Conservation (phyloP, 2,888 invertebrate species). For the Acanthosepion esculentum region DNA sequence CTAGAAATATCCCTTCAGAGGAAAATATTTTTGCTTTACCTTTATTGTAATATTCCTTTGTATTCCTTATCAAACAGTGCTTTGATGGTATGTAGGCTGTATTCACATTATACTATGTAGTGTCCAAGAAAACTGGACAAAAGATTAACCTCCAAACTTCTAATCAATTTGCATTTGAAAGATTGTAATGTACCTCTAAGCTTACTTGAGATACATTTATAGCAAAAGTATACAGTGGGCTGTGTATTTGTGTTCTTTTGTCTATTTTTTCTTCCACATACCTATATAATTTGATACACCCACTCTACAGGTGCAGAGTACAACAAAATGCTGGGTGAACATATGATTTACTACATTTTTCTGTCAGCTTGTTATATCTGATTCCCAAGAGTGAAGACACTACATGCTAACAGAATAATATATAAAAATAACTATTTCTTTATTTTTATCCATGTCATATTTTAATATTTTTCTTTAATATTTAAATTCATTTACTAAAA, state of each 20-base stretch:
- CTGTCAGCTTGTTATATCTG: too few relatives aligned
- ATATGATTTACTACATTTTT: too few relatives aligned
- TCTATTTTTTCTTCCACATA: background rate
- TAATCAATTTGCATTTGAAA: background rate
- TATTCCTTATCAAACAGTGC: background rate
- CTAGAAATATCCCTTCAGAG: too few relatives aligned
- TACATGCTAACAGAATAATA: too few relatives aligned
- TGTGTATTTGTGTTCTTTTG: background rate
- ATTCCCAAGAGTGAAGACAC: too few relatives aligned
- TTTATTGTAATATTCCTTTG: background rate
- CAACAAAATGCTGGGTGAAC: too few relatives aligned
- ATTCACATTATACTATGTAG: background rate
- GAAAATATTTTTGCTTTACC: background rate
- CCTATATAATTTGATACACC: too few relatives aligned
- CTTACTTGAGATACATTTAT: background rate
- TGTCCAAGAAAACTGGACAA: background rate
- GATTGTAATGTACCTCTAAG: background rate
- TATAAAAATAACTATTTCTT: too few relatives aligned
- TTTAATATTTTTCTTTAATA: too few relatives aligned
- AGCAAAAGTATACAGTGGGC: background rate
- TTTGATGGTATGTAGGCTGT: background rate
- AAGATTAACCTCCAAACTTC: constrained; percentile 2
- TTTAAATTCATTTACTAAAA: too few relatives aligned
- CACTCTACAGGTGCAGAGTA: too few relatives aligned
- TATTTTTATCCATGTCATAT: too few relatives aligned